phyloP scores from a whole-genome alignment of 1,140 invertebrate species.

The fruit fly (Drosophila melanogaster) region Release_6_plus_ISO1_MT NT_033777.3:15345001-15345500 shows the following conservation, averaged over 20 bases:
- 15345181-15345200: constrained; percentile 3
- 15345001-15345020: constrained; percentile 96
- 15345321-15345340: constrained; percentile 59
- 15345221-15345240: constrained; percentile 22
- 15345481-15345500: constrained; percentile 42
- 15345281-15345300: constrained; percentile 51
- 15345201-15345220: constrained; percentile 22
- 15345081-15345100: constrained; percentile 99
- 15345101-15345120: constrained; percentile 97
- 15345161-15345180: neutral
- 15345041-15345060: constrained; percentile 99
- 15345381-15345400: constrained; percentile 56
- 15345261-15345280: constrained; percentile 63
- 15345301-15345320: constrained; percentile 62
- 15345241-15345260: constrained; percentile 63
- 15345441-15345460: constrained; percentile 68
- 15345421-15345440: constrained; percentile 32
- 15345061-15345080: constrained; percentile 99
- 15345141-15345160: constrained; percentile 93
- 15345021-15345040: constrained; percentile 99
- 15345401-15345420: constrained; percentile 1
- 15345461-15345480: constrained; percentile 44
- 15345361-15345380: constrained; percentile 68
- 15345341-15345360: constrained; percentile 33
- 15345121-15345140: constrained; percentile 98